Conservation (phyloP, 2,113 vertebrate genomes). For the Hyla sarda region DNA sequence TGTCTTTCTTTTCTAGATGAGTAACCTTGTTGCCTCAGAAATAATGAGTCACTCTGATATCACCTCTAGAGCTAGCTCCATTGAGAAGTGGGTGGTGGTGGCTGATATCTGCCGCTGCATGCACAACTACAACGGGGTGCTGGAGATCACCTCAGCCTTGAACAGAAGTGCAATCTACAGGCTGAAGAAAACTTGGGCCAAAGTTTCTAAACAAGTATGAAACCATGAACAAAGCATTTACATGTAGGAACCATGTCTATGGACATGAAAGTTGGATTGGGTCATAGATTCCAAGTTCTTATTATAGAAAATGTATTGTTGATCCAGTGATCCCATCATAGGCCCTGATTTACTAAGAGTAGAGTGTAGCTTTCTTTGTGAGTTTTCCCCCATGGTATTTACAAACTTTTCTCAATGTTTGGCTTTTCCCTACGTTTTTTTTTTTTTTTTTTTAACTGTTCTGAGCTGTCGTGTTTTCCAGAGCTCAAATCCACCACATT, state of each 20-base stretch:
- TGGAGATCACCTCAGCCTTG: slow-evolving; percentile 97
- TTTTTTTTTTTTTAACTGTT: no score
- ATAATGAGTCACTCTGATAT: slow-evolving; percentile 94
- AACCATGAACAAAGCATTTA: neutral
- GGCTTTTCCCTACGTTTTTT: no score
- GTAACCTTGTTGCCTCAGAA: slow-evolving; percentile 97
- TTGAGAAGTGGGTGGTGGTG: slow-evolving; percentile 98
- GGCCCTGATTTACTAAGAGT: no score
- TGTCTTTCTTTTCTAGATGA: slow-evolving; percentile 81
- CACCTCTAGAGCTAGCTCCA: slow-evolving; percentile 88
- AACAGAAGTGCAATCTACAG: slow-evolving; percentile 98
- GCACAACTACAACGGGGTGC: slow-evolving; percentile 95
- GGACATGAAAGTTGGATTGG: no score
- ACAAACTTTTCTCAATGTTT: no score
- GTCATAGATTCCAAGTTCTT: neutral
- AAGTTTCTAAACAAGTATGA: slow-evolving; percentile 94
- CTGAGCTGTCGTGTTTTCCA: no score
- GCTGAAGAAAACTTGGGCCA: slow-evolving; percentile 98
- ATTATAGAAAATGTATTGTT: neutral
- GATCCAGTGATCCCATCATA: no score
- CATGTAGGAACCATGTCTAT: neutral
- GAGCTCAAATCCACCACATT: no score
- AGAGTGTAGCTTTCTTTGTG: no score
- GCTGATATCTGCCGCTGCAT: slow-evolving; percentile 96
- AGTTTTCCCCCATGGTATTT: no score